Percentiles rank a stretch among this genome's conserved stretches.
These are phyloP conservation scores for Poeciliopsis retropinna DNA, from an alignment of 2,113 vertebrate genomes.

Conservation along the genomic window DNA sequence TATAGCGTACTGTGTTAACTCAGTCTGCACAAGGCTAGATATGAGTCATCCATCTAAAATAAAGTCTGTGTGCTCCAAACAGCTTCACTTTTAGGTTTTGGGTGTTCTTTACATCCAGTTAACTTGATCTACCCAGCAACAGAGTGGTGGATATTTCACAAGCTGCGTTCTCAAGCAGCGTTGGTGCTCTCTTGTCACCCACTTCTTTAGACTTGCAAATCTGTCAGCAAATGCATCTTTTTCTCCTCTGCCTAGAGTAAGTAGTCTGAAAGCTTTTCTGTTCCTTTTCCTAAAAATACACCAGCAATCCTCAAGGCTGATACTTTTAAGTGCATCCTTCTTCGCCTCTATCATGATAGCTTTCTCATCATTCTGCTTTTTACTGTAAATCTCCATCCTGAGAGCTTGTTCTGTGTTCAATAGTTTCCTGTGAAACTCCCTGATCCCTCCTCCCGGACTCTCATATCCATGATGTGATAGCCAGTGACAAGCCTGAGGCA, in stretches of 20 bases:
- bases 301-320: not conserved
- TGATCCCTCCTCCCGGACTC: conserved; percentile 27
- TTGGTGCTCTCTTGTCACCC: conserved; percentile 41
- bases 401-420: conserved; percentile 10
- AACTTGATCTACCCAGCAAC: conserved; percentile 54
- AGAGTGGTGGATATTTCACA: conserved; percentile 27
- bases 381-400: not conserved
- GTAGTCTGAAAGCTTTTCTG: not conserved
- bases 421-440: conserved; percentile 9
- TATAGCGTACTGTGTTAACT: conserved; percentile 21
- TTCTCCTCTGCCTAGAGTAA: conserved; percentile 3
- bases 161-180: conserved; percentile 28
- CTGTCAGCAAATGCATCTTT: conserved; percentile 22
- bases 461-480: conserved; percentile 37
- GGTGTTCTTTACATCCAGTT: conserved; percentile 43
- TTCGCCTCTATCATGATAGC: not conserved
- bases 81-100: conserved; percentile 18
- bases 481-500: conserved; percentile 34
- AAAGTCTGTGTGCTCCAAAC: conserved; percentile 41
- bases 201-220: conserved; percentile 29
- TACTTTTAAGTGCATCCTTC: not conserved
- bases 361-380: not conserved
- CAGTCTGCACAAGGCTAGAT: conserved; percentile 29
- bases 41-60: conserved; percentile 66
- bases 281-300: not conserved